phyloP scores from a whole-genome alignment of 2,113 vertebrate genomes.

The Forbesichthys agassizii region DNA sequence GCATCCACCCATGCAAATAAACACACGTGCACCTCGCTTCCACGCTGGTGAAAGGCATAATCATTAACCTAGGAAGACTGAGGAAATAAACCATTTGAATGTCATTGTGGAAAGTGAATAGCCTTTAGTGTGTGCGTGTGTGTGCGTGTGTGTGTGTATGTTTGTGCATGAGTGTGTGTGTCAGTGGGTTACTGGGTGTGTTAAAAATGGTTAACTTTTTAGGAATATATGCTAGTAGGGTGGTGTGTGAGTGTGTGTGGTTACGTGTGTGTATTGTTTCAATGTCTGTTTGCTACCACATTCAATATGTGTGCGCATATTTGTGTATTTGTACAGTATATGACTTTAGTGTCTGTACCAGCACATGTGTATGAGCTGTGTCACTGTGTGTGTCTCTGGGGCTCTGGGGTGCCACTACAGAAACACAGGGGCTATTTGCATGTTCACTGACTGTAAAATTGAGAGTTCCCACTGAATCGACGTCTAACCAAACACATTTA shows the following conservation, averaged over 20 bases:
- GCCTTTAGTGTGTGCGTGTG: not conserved
- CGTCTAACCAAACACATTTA: constrained; percentile 69
- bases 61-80: not conserved
- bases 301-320: not conserved
- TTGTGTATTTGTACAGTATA: not conserved
- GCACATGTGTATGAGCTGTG: not conserved
- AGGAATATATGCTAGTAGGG: not conserved
- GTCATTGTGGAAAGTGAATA: not conserved
- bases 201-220: not conserved
- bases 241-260: no score
- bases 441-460: constrained; percentile 75
- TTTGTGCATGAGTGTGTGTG: not conserved
- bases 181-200: constrained; percentile 1
- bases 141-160: not conserved
- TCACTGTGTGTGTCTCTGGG: no score
- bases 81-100: not conserved
- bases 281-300: not conserved
- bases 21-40: no score
- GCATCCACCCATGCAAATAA: not conserved
- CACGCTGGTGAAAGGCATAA: not conserved
- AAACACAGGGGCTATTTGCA: constrained; percentile 62
- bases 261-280: not conserved
- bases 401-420: constrained; percentile 26
- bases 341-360: not conserved
- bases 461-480: constrained; percentile 63